Base-by-base conservation (phyloP, 2,113 vertebrate species). In the Serinus canaria region DNA sequence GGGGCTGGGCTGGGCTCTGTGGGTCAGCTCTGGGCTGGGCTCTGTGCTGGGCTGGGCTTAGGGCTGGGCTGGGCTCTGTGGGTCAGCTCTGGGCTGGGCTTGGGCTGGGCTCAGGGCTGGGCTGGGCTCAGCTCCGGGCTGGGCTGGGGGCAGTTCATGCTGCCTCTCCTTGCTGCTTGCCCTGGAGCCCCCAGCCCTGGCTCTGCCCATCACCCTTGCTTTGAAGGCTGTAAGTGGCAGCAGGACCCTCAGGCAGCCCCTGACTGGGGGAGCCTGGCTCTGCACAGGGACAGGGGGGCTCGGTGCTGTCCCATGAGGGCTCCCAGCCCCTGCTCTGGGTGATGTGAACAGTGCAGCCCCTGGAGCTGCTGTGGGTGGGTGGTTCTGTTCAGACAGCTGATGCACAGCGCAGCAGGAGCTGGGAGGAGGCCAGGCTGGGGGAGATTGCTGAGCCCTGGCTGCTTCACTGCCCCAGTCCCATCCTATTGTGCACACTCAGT, bases 401-500 rank as follows among this genome's bases (percentile, higher is more conserved):
- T 28, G 13, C 11, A 6, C 14, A 2, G 62, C 1, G 37, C 11
- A 13, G 75, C n/a, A 8, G 1, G 11, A 12, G 78, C 31, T 25
- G 15, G 44, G 47, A 37, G 39, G 12, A 46, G 64, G 9, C 62
- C 9, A 0, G 20, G 7, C 2, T 2, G 0, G 2, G 0, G 0
- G 0, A 3, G 12, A 4, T 9, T 11, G 15, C 63, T 39, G 47
- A 33, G 80, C 55, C 46, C 6, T 9, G 66, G 15, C 64, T 31
- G 73, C 3, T 9, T 43, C 62, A 0, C 24, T 43, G 73, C 17
- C 53, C 58, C 20, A 2, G 23, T 2, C 31, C 74, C 37, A 2
- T 9, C 10, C 5, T 1, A 0, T 0, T 13, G 63, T 24, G 21
- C 53, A 2, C 37, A 0, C 17, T 4, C 23, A 1, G 43, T 3